These are phyloP conservation scores for Acrossocheilus wenchowensis DNA, from an alignment of 2,797 vertebrate genomes.

Conservation along the genomic window DNA sequence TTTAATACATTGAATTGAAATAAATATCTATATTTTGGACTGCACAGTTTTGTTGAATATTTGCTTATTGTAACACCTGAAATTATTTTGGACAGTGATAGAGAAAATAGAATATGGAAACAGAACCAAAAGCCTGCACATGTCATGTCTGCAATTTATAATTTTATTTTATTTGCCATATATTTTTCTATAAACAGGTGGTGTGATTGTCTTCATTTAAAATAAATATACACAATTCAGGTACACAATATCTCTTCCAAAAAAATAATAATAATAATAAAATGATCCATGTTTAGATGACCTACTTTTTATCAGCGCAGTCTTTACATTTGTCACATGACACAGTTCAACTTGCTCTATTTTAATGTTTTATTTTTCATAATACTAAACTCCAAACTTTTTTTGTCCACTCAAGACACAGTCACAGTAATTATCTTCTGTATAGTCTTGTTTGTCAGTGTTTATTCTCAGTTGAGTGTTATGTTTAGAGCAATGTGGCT, in stretches of 20 bases:
- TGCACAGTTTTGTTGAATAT: conserved; percentile 19
- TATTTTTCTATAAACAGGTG: background rate
- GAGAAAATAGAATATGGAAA: background rate
- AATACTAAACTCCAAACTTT: background rate
- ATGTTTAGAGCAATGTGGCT: conserved; percentile 27
- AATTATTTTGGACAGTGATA: background rate
- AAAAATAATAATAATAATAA: background rate
- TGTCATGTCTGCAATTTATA: background rate
- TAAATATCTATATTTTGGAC: conserved; percentile 53
- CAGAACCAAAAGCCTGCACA: background rate
- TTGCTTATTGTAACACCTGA: background rate
- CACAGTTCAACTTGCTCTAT: background rate
- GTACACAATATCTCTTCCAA: background rate
- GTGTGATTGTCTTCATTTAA: background rate
- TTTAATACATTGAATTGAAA: conserved; percentile 32
- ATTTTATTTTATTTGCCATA: background rate
- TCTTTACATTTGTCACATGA: background rate
- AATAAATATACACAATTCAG: background rate
- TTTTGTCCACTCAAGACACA: background rate
- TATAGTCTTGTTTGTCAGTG: conserved; percentile 29
- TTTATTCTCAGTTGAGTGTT: conserved; percentile 2
- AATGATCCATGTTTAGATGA: background rate
- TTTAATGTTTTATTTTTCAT: background rate
- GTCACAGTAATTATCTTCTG: background rate
- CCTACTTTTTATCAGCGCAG: background rate